These are phyloP conservation scores for Saxicola maurus DNA, from an alignment of 2,797 vertebrate species.

Conservation along the genomic window DNA sequence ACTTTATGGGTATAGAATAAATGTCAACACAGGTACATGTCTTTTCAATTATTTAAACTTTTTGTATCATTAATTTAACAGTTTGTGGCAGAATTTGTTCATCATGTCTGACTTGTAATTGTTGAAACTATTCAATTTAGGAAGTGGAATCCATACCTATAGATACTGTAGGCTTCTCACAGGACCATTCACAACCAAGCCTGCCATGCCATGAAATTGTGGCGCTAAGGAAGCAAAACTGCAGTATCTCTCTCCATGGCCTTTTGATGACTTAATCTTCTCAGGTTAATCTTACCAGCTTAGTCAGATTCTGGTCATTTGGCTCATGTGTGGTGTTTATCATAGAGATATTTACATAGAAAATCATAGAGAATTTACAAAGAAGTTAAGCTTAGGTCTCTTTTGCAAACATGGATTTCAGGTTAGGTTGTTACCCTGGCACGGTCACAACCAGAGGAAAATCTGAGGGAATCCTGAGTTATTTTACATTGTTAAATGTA, in stretches of 20 bases:
- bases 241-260: neutral
- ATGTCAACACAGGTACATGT: slow-evolving; percentile 15
- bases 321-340: neutral
- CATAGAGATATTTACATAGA: no score
- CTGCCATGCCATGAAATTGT: neutral
- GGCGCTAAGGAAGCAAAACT: neutral
- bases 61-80: slow-evolving; percentile 26
- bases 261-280: neutral
- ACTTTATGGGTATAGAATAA: slow-evolving; percentile 27
- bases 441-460: neutral
- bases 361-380: neutral
- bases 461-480: neutral
- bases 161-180: neutral
- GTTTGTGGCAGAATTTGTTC: slow-evolving; percentile 42
- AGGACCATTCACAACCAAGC: neutral
- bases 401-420: neutral
- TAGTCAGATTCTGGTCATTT: neutral
- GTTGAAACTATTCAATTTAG: slow-evolving; percentile 28
- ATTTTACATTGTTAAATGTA: neutral
- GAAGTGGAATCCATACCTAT: slow-evolving; percentile 8
- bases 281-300: neutral
- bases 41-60: slow-evolving; percentile 25
- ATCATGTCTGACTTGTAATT: slow-evolving; percentile 34
- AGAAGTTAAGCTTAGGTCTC: neutral
- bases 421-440: neutral